Base-by-base conservation (phyloP, 2,113 vertebrate genomes). In the Nyctereutes procyonoides region DNA sequence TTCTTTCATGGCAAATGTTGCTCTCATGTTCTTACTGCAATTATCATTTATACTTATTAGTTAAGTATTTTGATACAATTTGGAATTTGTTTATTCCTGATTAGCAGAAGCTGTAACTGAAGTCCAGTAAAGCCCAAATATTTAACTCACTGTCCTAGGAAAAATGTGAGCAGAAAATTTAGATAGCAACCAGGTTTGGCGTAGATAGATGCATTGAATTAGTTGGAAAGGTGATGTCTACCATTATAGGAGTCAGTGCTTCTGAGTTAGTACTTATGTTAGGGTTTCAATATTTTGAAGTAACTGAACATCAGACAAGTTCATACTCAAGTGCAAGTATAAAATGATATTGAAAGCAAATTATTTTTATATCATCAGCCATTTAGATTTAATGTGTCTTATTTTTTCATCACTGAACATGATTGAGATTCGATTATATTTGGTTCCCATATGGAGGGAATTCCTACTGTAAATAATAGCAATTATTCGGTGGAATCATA, bases 301-400 rank as follows among this genome's bases (percentile, higher is more conserved):
- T 92, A 30, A 83, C 58, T 89, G 65, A 60, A 82, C 32, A 74
- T 92, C 43, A 84, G 69, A n/a, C 56, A 74, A 83, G 58, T 93
- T 84, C 26, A 67, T 96, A 81, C 76, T 96, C 19, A 79, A 93
- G 22, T 58, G 15, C 65, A 85, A 24, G 11, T 74, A 93, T 88
- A 92, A 96, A 97, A 91, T 13, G 11, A 19, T 82, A 93, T 95
- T 95, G 86, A 8, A 69, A 88, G 76, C 8, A 95, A 79, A 77
- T 91, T 95, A 79, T 76, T 90, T 95, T 97, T 83, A 86, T 90
- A 87, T 74, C 19, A 51, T 86, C 67, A 77, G 4, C 51, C 76
- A 67, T 85, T 95, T 88, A 81, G 43, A 92, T 95, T 73, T 77
- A 87, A 74, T 32, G 38, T 63, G 17, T 89, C 55, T 84, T 30